Evolutionary conservation across 2,797 vertebrate genomes (phyloP), one percentile per base, ranked within the genome.

Genomic region (Hylomyscus alleni): DNA sequence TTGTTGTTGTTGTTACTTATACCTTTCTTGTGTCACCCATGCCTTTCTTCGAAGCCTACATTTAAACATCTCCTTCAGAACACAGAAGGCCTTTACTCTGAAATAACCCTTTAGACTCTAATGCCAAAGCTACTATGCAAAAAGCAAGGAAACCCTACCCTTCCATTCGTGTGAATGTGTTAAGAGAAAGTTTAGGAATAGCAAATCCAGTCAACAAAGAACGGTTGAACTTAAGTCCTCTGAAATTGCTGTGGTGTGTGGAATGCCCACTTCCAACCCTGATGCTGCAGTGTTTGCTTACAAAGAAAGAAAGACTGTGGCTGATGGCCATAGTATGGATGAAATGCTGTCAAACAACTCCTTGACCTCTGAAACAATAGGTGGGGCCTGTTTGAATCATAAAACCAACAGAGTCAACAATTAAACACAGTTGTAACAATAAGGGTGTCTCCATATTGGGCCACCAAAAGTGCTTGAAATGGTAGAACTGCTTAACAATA

Each of bases 241-340:
- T 93, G 97, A 98, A 97, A 98, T 98, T 97, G 95, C 97, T 98
- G 97, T 97, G 97, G 98, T 97, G 97, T 98, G 98, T 97, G 98
- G 98, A 98, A 98, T 97, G 98, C 98, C 97, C 97, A 97, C 97
- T 98, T 98, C 97, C 97, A 98, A 97, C 84, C 95, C 95, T 96
- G 98, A 82, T 97, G 96, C 93, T 86, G 95, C 96, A 97, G 92
- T 97, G 98, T 98, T 98, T 98, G 98, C 98, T 88, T 98, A 98
- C 96, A 97, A 97, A 94, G 97, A 92, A 97, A 94, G 97, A 92
- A 97, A 98, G 80, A 97, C 96, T 97, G 94, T 89, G 96, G 97
- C 95, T 97, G 98, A 97, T 96, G 91, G 97, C 97, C 96, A 54
- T 95, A 96, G 95, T 56, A 10, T 98, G 97, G 96, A 98, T 91